Conservation (phyloP, 2,888 invertebrate species). For the Elegia similella region DNA sequence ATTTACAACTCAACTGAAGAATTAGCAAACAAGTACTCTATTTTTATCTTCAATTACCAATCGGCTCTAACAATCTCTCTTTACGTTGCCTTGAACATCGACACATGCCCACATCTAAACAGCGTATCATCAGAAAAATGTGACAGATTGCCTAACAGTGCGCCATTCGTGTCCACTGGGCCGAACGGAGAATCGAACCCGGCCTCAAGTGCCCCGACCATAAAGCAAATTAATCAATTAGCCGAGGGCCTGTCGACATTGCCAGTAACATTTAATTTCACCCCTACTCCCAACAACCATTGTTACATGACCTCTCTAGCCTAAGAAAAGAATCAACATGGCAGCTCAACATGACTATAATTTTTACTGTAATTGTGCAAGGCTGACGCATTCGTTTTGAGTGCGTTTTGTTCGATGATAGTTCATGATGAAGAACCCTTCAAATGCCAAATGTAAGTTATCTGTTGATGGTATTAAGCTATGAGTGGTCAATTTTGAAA, state of each 20-base stretch:
- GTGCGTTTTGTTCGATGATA: conserved; percentile 62
- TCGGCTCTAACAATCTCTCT: neutral
- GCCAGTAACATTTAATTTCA: conserved; percentile 77
- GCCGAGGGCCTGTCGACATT: conserved; percentile 79
- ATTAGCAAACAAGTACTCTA: too few relatives aligned
- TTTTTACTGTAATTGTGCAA: conserved; percentile 64
- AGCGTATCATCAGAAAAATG: conserved; percentile 58
- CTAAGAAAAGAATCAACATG: neutral
- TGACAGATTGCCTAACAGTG: conserved; percentile 78
- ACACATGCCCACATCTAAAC: conserved; percentile 34
- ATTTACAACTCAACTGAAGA: too few relatives aligned
- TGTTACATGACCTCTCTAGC: conserved; percentile 8
- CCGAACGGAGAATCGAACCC: conserved; percentile 71
- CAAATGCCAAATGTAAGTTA: conserved; percentile 3
- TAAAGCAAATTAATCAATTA: conserved; percentile 83
- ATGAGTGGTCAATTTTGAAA: conserved; percentile 17
- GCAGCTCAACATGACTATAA: conserved; percentile 12
- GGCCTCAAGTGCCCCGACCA: conserved; percentile 72
- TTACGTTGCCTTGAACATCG: conserved; percentile 6
- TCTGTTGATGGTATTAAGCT: conserved; percentile 9
- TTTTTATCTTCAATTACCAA: too few relatives aligned
- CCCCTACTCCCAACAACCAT: conserved; percentile 39
- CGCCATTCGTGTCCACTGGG: conserved; percentile 61
- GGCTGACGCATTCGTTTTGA: conserved; percentile 75
- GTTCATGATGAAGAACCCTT: conserved; percentile 63